Conservation (phyloP, 2,888 invertebrate genomes). For the Dryomyza anilis region DNA sequence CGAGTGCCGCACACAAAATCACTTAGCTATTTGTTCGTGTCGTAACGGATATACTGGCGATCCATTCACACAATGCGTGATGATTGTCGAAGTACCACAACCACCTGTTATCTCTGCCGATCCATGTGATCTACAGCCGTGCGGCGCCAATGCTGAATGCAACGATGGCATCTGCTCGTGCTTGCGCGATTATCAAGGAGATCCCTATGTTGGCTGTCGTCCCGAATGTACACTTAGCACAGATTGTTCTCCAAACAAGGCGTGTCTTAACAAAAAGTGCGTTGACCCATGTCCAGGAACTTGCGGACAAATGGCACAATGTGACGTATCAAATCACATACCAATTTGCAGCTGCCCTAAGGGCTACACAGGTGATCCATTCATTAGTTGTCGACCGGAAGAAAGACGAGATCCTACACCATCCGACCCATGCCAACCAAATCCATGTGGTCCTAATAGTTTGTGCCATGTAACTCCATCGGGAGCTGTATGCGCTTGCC, state of each 20-base stretch:
- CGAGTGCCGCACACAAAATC: constrained; percentile 73
- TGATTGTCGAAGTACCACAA: constrained; percentile 62
- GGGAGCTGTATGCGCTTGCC: constrained; percentile 74
- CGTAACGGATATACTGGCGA: constrained; percentile 69
- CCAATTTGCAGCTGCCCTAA: constrained; percentile 74
- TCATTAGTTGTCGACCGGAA: constrained; percentile 66
- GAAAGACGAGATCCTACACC: constrained; percentile 39
- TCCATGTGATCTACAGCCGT: constrained; percentile 77
- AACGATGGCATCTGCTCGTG: constrained; percentile 71
- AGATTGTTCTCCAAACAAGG: constrained; percentile 71
- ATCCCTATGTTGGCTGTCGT: constrained; percentile 70
- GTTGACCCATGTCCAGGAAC: constrained; percentile 77
- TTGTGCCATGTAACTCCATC: constrained; percentile 70
- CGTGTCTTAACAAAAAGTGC: constrained; percentile 76
- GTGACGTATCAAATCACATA: constrained; percentile 75
- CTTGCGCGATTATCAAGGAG: constrained; percentile 67
- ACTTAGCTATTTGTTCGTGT: constrained; percentile 72
- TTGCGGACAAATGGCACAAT: constrained; percentile 73
- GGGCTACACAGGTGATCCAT: constrained; percentile 73
- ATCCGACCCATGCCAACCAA: constrained; percentile 69
- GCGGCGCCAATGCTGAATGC: constrained; percentile 78
- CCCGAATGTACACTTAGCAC: constrained; percentile 77
- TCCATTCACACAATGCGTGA: constrained; percentile 68
- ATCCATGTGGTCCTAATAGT: constrained; percentile 79
- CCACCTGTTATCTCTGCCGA: constrained; percentile 62